phyloP scores from a whole-genome alignment of 2,797 vertebrate species.

The Antennarius maculatus region DNA sequence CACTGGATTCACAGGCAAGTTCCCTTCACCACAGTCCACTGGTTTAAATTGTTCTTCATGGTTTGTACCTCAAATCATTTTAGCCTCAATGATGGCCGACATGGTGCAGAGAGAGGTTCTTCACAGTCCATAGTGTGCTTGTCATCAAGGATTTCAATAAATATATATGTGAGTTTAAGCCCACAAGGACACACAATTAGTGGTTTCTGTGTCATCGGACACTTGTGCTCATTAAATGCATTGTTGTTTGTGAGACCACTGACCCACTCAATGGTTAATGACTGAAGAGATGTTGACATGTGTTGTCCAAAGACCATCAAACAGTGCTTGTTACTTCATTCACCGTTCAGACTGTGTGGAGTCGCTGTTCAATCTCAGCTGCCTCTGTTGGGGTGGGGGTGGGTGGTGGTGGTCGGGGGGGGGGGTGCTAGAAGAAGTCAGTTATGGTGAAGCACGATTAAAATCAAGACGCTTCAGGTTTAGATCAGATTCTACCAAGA shows the following conservation, averaged over 20 bases:
- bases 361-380: no score
- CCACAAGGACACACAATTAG: neutral
- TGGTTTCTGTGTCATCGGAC: no score
- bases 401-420: neutral
- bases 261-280: no score
- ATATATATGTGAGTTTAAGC: neutral
- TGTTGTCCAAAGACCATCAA: no score
- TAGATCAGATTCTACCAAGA: no score
- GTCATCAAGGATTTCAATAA: neutral
- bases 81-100: constrained; percentile 7
- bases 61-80: neutral
- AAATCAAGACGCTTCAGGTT: neutral
- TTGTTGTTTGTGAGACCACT: no score
- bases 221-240: no score
- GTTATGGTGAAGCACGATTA: neutral
- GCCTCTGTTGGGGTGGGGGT: no score
- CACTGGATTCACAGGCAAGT: constrained; percentile 28
- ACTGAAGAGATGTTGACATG: no score
- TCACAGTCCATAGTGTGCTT: neutral
- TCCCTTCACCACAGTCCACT: constrained; percentile 29
- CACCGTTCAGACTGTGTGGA: no score
- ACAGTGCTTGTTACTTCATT: no score
- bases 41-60: constrained; percentile 24
- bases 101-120: neutral
- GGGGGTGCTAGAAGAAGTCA: no score